These are phyloP conservation scores for Stichopus horrens DNA, from an alignment of 53 echinoderm and acorn worm genomes.

Conservation along the genomic window DNA sequence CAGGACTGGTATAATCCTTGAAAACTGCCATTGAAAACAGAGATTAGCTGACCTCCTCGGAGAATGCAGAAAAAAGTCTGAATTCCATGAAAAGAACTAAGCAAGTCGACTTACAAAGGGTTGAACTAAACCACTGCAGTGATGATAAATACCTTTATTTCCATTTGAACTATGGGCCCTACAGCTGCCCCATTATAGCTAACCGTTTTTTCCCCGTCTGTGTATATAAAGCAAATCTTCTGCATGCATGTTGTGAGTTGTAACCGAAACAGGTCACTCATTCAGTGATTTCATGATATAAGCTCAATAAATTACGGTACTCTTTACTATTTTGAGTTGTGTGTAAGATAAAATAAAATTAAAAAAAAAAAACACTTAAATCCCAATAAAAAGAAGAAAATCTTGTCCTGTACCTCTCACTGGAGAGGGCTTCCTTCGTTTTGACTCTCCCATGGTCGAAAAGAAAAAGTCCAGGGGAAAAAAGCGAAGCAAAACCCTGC, in stretches of 20 bases:
- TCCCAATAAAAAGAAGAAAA: not conserved
- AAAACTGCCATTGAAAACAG: not conserved
- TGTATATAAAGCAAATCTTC: no score
- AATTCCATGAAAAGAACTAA: not conserved
- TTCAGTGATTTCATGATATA: no score
- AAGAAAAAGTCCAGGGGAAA: not conserved
- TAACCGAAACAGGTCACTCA: no score
- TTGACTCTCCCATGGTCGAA: conserved; percentile 45
- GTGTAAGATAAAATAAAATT: no score
- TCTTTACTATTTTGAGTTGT: no score
- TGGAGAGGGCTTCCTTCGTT: conserved; percentile 29
- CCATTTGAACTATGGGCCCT: no score
- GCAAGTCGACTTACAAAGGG: not conserved
- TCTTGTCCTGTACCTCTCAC: not conserved
- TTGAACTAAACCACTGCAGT: no score
- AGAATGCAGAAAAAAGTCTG: not conserved
- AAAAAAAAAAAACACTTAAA: not conserved
- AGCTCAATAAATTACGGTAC: no score
- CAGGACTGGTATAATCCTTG: not conserved
- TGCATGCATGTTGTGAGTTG: no score
- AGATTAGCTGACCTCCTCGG: not conserved
- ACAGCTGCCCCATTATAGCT: no score
- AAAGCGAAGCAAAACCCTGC: conserved; percentile 27
- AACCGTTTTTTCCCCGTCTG: no score
- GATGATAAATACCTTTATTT: no score